Conservation (phyloP, 2,113 vertebrate species). For the Laterallus jamaicensis region DNA sequence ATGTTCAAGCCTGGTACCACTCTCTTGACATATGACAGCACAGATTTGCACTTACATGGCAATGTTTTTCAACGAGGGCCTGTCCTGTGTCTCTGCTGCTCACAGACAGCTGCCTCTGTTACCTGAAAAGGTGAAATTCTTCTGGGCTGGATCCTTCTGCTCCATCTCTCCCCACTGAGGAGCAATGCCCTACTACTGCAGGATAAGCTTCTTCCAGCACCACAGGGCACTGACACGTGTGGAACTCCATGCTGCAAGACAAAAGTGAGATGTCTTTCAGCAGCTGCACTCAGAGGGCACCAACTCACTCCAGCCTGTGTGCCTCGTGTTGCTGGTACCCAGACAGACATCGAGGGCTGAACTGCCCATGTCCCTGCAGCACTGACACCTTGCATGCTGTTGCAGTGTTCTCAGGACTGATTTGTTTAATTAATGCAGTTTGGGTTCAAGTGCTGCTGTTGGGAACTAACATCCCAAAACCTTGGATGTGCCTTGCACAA, state of each 20-base stretch:
- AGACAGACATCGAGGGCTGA: not conserved
- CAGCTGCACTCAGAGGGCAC: not conserved
- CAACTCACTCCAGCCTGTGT: too few species aligned
- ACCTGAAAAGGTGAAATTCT: not conserved
- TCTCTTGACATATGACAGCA: not conserved
- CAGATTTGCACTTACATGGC: not conserved
- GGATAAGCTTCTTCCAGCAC: too few species aligned
- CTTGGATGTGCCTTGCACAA: not conserved
- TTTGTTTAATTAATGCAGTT: not conserved
- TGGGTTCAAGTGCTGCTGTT: not conserved
- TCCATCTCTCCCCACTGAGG: not conserved
- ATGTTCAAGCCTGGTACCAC: not conserved
- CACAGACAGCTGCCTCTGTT: not conserved
- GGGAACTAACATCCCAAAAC: not conserved
- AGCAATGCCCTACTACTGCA: not conserved
- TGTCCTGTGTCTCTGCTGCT: not conserved
- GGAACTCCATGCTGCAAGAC: not conserved
- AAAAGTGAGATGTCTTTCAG: not conserved
- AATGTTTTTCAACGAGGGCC: not conserved
- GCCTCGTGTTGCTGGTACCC: not conserved
- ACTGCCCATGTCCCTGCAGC: accelerated
- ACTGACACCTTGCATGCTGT: not conserved
- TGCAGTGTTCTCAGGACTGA: not conserved
- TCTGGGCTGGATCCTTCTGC: not conserved
- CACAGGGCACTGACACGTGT: accelerated